Percentiles rank a stretch among this genome's conserved stretches.
Evolutionary conservation across 2,113 vertebrate genomes (phyloP).

Genomic region (Periophthalmus modestus): DNA sequence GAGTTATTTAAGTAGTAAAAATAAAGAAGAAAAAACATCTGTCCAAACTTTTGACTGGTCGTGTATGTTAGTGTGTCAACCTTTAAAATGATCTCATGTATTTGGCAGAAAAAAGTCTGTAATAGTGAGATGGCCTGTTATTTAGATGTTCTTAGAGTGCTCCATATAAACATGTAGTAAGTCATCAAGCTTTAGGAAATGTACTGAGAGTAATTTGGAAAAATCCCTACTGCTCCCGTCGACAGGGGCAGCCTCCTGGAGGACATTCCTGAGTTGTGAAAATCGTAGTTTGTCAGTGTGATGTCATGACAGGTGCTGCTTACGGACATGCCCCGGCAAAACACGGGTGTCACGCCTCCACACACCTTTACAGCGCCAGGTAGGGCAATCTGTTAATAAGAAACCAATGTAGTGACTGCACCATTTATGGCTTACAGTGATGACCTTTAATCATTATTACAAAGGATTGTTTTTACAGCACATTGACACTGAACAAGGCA

Average conservation of each 20-base stretch:
- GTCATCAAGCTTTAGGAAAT: conserved; percentile 34
- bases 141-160: not conserved
- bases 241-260: conserved; percentile 44
- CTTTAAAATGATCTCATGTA: not conserved
- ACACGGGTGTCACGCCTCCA: conserved; percentile 36
- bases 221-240: conserved; percentile 41
- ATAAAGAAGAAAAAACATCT: too few species aligned
- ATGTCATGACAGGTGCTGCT: conserved; percentile 60
- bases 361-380: conserved; percentile 39
- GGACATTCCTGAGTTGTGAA: conserved; percentile 67
- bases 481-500: not conserved
- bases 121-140: not conserved
- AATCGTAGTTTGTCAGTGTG: conserved; percentile 42
- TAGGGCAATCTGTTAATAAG: conserved; percentile 26
- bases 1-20: too few species aligned
- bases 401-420: not conserved
- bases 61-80: not conserved
- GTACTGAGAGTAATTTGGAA: conserved; percentile 47
- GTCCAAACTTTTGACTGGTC: too few species aligned
- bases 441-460: not conserved
- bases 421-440: not conserved
- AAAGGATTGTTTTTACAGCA: not conserved
- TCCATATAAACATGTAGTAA: not conserved
- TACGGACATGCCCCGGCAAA: conserved; percentile 52
- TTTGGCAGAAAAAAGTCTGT: not conserved